Base-by-base conservation (phyloP, 2,888 invertebrate genomes). In the Drosophila merina region DNA sequence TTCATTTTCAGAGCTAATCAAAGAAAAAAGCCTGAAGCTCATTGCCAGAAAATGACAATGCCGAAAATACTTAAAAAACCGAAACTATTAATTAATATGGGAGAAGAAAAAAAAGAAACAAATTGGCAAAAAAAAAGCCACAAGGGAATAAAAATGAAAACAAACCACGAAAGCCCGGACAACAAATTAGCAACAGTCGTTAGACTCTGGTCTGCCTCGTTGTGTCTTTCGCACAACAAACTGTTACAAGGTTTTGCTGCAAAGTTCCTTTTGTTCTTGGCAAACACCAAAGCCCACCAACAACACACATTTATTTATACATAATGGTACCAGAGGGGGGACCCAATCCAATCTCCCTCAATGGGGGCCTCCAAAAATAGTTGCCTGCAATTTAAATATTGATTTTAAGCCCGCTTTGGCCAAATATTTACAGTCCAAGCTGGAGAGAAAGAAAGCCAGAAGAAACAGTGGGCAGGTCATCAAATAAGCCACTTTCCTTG, bases 141-240 rank as follows among this genome's bases (percentile, higher is more conserved):
- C 42, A 58, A 42, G 55, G 38, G 48, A 52, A 66, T 20, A 38
- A 44, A 68, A 55, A 75, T 66, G 63, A 71, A 80, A 55, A 38
- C 44, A 72, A 67, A 49, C 40, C 56, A 47, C 12, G 25, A 40
- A 48, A 68, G 49, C 57, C 72, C 67, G 69, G 80, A 64, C 75
- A 84, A 84, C 82, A 86, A 84, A 86, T 81, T 81, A 82, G 85
- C 75, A 86, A 85, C 70, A 81, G 71, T 76, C 72, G 60, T 71
- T 60, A 42, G 42, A 51, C 25, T 14, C 8, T 8, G 6, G 36
- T 36, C 42, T 20, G 42, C n/a, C n/a, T 4, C 25, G 6, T 62
- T 51, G 31, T 51, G 51, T 51, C 58, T 36, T 12, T 52, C 44
- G 56, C 57, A 72, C 56, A 47, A 59, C 48, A 72, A 81, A 85